Base-by-base conservation (phyloP, 2,113 vertebrate species). In the Barbus barbus region DNA sequence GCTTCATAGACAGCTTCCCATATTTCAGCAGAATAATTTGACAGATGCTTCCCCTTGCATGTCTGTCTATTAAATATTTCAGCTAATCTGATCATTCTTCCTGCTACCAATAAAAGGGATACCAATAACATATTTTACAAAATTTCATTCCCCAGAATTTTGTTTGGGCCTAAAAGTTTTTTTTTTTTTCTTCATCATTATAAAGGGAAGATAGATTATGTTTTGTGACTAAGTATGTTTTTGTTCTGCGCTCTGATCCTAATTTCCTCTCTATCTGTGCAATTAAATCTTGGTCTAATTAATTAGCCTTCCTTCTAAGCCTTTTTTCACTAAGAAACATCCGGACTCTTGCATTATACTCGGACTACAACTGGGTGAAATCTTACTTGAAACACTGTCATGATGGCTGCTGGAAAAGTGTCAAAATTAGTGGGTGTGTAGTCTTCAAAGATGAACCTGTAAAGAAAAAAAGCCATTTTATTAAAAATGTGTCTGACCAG, bases 361-460 rank as follows among this genome's bases (percentile, higher is more conserved):
- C 13, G 9, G 53, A 78, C 61, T 41, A 78, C 20, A 61, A 36
- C 24, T 51, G 46, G 8, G 24, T 51, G 72, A n/a, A 78, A 51
- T 65, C 92, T 84, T 80, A 99, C 98, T 97, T 99, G 98, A 88
- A 99, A 99, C 75, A 99, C 98, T 0, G 98, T 99, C 97, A 99
- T 99, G 91, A 99, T 99, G 84, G 98, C 98, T 31, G 98, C 97
- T 8, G 98, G 97, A 79, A 99, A 99, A 48, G 97, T 99, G 88
- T 99, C 98, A 9, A 99, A 99, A 92, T 99, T 99, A 53, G 98
- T 97, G 0, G 98, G 98, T 0, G 98, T 99, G 82, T 96, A 97
- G 84, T 99, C 98, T 22, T 97, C 96, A 91, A 99, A 99, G 91
- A 96, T 99, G 93, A 99, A 99, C 92, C 98, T 99, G 91, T 5